Percentiles rank a stretch among this genome's conserved stretches.
Evolutionary conservation across 2,888 invertebrate species (phyloP).

Genomic region (Quadroppia sp.): DNA sequence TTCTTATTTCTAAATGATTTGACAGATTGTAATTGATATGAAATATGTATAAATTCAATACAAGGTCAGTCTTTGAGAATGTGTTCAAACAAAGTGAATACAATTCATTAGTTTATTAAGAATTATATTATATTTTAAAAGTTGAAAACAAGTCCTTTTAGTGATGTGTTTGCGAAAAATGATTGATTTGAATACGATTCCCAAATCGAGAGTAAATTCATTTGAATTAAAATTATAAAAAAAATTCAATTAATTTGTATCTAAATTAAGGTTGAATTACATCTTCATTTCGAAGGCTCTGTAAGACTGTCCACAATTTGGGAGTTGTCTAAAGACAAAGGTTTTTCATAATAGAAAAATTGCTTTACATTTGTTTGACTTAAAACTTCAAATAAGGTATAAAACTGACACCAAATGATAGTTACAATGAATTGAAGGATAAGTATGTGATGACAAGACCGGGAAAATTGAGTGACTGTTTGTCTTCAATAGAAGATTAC

Average conservation of each 20-base stretch:
- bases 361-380: background rate
- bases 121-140: no score
- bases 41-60: no score
- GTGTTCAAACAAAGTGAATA: no score
- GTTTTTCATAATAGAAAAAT: background rate
- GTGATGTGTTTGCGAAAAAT: constrained; percentile 4
- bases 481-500: background rate
- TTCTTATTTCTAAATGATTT: no score
- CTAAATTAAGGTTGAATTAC: constrained; percentile 56
- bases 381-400: background rate
- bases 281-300: constrained; percentile 60
- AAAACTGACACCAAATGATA: background rate
- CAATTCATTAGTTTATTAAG: no score
- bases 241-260: background rate
- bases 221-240: background rate
- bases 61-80: no score
- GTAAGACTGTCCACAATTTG: constrained; percentile 56
- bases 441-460: background rate
- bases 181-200: constrained; percentile 16
- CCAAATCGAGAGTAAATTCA: constrained; percentile 16
- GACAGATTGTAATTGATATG: no score
- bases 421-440: background rate
- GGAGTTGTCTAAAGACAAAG: constrained; percentile 55
- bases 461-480: background rate
- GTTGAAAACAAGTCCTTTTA: no score